phyloP scores from a whole-genome alignment of 1,140 invertebrate species.

The Meloidogyne exigua region DNA sequence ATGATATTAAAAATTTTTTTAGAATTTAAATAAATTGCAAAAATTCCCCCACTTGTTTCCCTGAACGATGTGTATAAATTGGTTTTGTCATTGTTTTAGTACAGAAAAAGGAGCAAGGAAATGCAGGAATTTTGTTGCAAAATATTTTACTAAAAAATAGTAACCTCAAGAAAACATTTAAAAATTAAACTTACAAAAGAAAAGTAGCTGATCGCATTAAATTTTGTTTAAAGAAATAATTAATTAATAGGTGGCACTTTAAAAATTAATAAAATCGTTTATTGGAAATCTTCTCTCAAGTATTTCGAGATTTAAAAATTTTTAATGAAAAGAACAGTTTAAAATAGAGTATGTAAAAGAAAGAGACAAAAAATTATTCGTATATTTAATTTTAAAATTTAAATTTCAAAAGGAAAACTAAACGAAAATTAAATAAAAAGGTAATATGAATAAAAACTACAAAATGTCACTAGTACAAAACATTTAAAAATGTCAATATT shows the following conservation, averaged over 20 bases:
- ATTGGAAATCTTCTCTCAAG: too few species aligned
- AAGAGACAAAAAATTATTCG: not conserved
- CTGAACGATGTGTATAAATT: constrained; percentile 25
- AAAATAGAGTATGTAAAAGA: not conserved
- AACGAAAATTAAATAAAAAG: too few species aligned
- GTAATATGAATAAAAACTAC: not conserved
- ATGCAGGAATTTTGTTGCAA: not conserved
- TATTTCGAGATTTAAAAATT: too few species aligned
- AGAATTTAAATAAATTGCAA: too few species aligned
- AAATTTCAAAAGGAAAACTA: not conserved
- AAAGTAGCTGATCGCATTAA: not conserved
- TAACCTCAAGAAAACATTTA: not conserved
- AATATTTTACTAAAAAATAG: not conserved
- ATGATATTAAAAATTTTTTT: too few species aligned
- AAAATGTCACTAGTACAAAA: not conserved
- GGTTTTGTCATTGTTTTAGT: not conserved
- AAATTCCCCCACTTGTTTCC: constrained; percentile 22
- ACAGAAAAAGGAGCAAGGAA: not conserved
- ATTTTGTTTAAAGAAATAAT: too few species aligned
- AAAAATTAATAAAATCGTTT: too few species aligned
- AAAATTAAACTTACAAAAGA: not conserved
- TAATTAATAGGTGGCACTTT: too few species aligned
- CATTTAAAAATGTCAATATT: not conserved
- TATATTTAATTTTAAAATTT: not conserved
- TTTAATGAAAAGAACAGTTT: not conserved